Conservation (phyloP, 2,113 vertebrate genomes). For the Barnardius zonarius region DNA sequence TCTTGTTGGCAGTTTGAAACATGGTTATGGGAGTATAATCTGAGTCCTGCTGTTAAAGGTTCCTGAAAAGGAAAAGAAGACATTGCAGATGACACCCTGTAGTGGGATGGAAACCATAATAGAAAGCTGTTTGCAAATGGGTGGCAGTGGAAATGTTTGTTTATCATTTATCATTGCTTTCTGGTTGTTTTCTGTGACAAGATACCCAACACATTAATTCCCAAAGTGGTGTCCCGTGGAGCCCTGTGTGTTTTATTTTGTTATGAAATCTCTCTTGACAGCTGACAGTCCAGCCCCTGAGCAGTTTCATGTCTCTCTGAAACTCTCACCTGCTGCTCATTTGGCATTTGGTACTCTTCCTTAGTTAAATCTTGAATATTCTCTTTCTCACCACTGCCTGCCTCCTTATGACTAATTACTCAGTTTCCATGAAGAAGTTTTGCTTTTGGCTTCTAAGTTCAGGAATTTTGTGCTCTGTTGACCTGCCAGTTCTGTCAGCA, state of each 20-base stretch:
- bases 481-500: neutral
- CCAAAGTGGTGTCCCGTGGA: neutral
- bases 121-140: neutral
- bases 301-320: neutral
- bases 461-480: neutral
- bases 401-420: neutral
- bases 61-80: neutral
- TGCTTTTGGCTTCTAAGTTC: neutral
- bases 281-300: neutral
- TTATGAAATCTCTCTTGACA: constrained; percentile 15
- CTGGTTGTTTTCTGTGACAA: neutral
- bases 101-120: neutral
- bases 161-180: neutral
- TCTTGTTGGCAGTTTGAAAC: constrained; percentile 1
- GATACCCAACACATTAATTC: neutral
- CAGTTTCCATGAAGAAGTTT: neutral
- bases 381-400: neutral
- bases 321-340: constrained; percentile 37
- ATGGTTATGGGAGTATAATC: neutral
- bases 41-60: neutral
- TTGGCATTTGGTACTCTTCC: neutral
- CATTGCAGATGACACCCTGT: neutral
- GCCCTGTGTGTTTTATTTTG: neutral
- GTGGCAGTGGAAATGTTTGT: neutral
- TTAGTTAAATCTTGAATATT: neutral